Evolutionary conservation across 2,113 vertebrate species (phyloP).

Genomic region (Clinocottus analis): DNA sequence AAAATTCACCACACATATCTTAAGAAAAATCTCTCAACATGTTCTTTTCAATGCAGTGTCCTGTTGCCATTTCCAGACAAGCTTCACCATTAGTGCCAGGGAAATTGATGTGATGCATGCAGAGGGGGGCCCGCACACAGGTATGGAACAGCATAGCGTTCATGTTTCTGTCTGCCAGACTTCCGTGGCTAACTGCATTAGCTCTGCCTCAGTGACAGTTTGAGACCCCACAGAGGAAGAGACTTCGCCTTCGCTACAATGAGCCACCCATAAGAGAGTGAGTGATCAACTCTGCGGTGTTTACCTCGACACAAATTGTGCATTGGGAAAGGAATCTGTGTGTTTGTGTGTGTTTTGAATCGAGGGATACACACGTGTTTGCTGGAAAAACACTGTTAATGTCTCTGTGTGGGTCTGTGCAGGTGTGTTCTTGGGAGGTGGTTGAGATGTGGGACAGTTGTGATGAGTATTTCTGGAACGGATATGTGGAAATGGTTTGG

Average conservation of each 20-base stretch:
- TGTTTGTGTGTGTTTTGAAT: conserved; percentile 18
- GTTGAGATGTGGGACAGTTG: conserved; percentile 5
- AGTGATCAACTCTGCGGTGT: conserved; percentile 33
- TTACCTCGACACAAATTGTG: conserved; percentile 32
- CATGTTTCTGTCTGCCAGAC: conserved; percentile 60
- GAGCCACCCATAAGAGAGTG: conserved; percentile 50
- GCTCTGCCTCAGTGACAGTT: conserved; percentile 65
- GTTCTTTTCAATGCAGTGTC: conserved; percentile 42
- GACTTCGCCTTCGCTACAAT: conserved; percentile 50
- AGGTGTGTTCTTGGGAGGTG: conserved; percentile 33
- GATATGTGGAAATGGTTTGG: conserved; percentile 41
- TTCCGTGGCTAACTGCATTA: conserved; percentile 72
- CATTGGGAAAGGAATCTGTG: background rate
- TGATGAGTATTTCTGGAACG: conserved; percentile 34
- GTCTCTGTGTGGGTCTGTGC: conserved; percentile 23
- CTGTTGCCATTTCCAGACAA: conserved; percentile 59
- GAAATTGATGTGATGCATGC: conserved; percentile 51
- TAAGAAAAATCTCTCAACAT: conserved; percentile 28
- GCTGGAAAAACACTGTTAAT: background rate
- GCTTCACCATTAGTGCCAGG: conserved; percentile 49
- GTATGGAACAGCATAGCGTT: conserved; percentile 40
- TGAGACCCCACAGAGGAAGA: conserved; percentile 66
- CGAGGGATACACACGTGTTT: background rate
- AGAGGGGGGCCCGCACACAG: conserved; percentile 15
- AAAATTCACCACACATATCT: conserved; percentile 33